A percentile compares a stretch with the other conserved stretches of the same genome.
Conservation (phyloP, 2,888 invertebrate species). For the Sceliomorpha sp. region DNA sequence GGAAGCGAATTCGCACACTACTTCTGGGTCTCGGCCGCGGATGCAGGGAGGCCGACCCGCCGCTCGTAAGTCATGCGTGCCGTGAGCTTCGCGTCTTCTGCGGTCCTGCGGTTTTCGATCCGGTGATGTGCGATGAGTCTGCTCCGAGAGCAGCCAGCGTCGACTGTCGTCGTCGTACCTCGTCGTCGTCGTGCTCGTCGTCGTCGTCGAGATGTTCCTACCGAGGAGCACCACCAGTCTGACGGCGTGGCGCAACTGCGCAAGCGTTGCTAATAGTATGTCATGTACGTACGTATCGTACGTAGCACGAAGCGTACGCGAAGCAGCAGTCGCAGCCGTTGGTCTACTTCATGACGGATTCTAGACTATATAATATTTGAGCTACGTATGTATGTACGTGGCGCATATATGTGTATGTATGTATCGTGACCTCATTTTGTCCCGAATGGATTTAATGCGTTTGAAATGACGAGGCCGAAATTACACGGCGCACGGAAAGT, state of each 20-base stretch:
- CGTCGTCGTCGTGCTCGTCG: conserved; percentile 29
- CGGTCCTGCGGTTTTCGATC: too few relatives aligned
- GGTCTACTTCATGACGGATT: conserved; percentile 53
- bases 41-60: not conserved
- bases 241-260: conserved; percentile 61
- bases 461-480: conserved; percentile 54
- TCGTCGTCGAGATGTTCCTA: conserved; percentile 19
- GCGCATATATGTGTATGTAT: conserved; percentile 44
- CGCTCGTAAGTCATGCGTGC: conserved; percentile 1
- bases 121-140: conserved; percentile 20
- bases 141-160: conserved; percentile 42
- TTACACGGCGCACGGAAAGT: conserved; percentile 50
- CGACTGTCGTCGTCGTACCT: conserved; percentile 47
- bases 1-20: not conserved
- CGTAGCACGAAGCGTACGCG: conserved; percentile 47
- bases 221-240: conserved; percentile 23
- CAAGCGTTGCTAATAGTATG: conserved; percentile 66
- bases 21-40: not conserved
- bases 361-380: conserved; percentile 51
- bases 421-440: conserved; percentile 56
- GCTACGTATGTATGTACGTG: conserved; percentile 40
- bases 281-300: conserved; percentile 44
- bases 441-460: conserved; percentile 54
- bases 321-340: conserved; percentile 33
- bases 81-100: not conserved